Base-by-base conservation (phyloP, 2,888 invertebrate genomes). In the Anticlea derivata region DNA sequence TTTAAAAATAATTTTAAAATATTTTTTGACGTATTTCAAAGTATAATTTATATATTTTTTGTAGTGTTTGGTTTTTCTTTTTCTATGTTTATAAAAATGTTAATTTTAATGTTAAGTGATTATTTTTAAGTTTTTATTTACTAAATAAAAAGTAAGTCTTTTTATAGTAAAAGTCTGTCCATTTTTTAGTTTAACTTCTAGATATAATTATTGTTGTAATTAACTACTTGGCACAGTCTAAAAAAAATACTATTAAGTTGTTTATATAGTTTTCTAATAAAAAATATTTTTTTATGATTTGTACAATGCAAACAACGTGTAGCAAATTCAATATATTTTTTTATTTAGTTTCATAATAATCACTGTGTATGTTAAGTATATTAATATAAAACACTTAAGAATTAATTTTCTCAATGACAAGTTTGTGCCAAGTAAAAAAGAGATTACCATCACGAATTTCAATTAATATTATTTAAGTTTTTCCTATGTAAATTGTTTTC, bases 11-110 rank as follows among this genome's bases (percentile, higher is more conserved):
- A 59, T n/a, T n/a, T n/a, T n/a, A 55, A 59, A 54, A 55, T 69
- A 69, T 76, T 75, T 76, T 75, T 79, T 68, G 61, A 70, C 49
- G 66, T 60, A 49, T 72, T 74, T 69, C 50, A 51, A 52, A 67
- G 53, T 61, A 48, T 54, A 54, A 53, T 57, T 59, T 58, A 61
- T 3, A 17, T 17, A 3, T 17, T 51, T 53, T 58, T 61, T 63
- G 58, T 56, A 50, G 55, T 35, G 34, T 55, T 54, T 60, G 44
- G 38, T 56, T 40, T 37, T 17, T 17, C 17, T 3, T 29, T 47
- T 48, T 41, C 43, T 38, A 40, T 49, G 37, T 51, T 52, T 56
- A 50, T 31, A 41, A 37, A 37, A 48, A 48, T 52, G 54, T 57
- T 56, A 47, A 34, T 46, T 24, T 39, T 50, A 26, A 2, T 31